Base-by-base conservation (phyloP, 2,113 vertebrate genomes). In the Silurus meridionalis region DNA sequence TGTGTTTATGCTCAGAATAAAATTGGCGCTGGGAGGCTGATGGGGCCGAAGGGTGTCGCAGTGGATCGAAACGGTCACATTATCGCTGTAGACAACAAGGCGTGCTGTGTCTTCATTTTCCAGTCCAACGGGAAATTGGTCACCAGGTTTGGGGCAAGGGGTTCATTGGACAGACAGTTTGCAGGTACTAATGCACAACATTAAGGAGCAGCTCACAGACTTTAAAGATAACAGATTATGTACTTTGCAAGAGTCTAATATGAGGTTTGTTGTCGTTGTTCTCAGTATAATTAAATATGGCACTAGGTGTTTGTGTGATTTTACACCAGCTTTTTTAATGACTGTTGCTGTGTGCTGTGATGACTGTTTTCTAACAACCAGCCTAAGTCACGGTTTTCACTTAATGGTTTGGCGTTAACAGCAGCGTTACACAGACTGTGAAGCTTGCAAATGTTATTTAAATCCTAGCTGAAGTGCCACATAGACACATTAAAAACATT, bases 1-100 rank as follows among this genome's bases (percentile, higher is more conserved):
- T 85, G 11, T 86, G 7, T 64, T 69, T 84, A 19, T 88, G 64
- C 52, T 67, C 53, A 99, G 98, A 99, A 96, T 55, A 99, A 99
- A 92, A 96, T 99, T 0, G 98, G 98, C 0, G 96, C 97, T 0
- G 98, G 98, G 10, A 95, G 96, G 58, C 95, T 99, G 83, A 96
- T 98, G 98, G 98, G 98, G 46, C 98, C 98, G 14, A 99, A 99
- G 84, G 97, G 98, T 0, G 97, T 99, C 0, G 97, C 98, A 0
- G 96, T 99, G 85, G 98, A 99, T 85, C 95, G 96, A 67, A 99
- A 99, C 0, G 98, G 98, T 8, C 98, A 99, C 91, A 97, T 99
- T 91, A 98, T 99, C 37, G 96, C 97, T 23, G 98, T 98, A n/a
- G 98, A 99, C 94, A 99, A 99, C 95, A 99, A 99, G 88, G 97